Percentiles rank a stretch among this genome's conserved stretches.
These are phyloP conservation scores for Sphecodes monilicornis DNA, from an alignment of 2,888 invertebrate species.

Conservation along the genomic window DNA sequence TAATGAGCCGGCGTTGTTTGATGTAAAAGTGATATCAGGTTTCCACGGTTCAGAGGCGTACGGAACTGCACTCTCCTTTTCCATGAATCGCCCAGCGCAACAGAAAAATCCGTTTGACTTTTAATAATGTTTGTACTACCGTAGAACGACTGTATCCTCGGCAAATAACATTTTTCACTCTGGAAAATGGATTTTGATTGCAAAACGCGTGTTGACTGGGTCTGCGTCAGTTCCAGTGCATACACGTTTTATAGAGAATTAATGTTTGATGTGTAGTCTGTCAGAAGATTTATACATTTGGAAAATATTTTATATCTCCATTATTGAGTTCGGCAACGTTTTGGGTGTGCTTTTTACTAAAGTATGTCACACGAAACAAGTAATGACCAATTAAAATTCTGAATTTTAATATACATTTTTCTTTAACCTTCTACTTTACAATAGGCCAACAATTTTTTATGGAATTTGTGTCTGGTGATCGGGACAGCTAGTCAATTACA, in stretches of 20 bases:
- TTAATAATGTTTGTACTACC: background rate
- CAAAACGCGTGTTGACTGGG: background rate
- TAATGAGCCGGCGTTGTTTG: conserved; percentile 63
- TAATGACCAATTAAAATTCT: too few species aligned
- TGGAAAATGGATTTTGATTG: background rate
- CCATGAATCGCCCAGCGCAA: background rate
- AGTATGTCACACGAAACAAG: too few species aligned
- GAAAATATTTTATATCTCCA: too few species aligned
- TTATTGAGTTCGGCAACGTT: too few species aligned
- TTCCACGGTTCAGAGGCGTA: background rate
- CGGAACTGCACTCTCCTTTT: background rate
- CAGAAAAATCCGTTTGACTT: background rate
- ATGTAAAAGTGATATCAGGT: conserved; percentile 42
- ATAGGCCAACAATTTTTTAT: too few species aligned
- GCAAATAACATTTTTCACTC: background rate
- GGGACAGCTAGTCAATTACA: too few species aligned
- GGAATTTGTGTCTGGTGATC: too few species aligned
- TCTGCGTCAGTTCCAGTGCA: background rate
- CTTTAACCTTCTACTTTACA: too few species aligned
- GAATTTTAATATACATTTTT: too few species aligned
- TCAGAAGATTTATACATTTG: too few species aligned
- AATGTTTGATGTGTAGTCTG: too few species aligned
- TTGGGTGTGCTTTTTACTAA: too few species aligned
- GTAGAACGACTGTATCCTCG: background rate
- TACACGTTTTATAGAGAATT: background rate